phyloP scores from a whole-genome alignment of 2,888 invertebrate genomes.

The Nephrocerus scutellatus region DNA sequence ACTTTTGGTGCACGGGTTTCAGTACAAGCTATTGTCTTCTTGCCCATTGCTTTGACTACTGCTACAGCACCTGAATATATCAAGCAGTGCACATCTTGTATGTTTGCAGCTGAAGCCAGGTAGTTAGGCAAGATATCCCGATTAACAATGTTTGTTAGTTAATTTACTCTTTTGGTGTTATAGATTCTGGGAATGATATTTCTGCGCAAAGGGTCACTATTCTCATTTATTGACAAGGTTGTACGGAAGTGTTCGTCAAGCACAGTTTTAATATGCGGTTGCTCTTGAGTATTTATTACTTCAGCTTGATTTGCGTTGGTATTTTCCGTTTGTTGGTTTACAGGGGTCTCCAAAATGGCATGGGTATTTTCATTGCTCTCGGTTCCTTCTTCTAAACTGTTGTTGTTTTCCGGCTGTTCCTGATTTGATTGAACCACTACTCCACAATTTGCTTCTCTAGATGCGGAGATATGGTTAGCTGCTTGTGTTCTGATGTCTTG shows the following conservation, averaged over 20 bases:
- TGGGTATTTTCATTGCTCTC: too few relatives aligned
- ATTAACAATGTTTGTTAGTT: background rate
- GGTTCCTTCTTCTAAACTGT: background rate
- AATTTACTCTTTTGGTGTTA: background rate
- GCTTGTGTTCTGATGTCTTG: background rate
- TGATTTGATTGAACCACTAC: background rate
- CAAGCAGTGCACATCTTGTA: background rate
- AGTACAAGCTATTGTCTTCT: background rate
- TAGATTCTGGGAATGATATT: background rate
- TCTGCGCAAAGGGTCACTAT: background rate
- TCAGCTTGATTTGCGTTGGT: background rate
- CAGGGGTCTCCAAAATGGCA: background rate
- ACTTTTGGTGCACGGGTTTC: too few relatives aligned
- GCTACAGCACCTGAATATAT: background rate
- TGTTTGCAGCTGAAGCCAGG: background rate
- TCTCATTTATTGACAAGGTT: background rate
- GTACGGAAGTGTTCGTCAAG: background rate
- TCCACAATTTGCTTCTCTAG: background rate
- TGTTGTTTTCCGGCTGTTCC: background rate
- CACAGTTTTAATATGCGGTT: too few relatives aligned
- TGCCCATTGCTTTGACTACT: slow-evolving; percentile 1
- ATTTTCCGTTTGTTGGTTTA: background rate
- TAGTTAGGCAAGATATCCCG: background rate
- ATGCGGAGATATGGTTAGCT: background rate
- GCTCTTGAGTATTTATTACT: too few relatives aligned